Evolutionary conservation across 2,888 invertebrate species (phyloP), one percentile per base, ranked within the genome.

Genomic region (Amphipoea lucens): DNA sequence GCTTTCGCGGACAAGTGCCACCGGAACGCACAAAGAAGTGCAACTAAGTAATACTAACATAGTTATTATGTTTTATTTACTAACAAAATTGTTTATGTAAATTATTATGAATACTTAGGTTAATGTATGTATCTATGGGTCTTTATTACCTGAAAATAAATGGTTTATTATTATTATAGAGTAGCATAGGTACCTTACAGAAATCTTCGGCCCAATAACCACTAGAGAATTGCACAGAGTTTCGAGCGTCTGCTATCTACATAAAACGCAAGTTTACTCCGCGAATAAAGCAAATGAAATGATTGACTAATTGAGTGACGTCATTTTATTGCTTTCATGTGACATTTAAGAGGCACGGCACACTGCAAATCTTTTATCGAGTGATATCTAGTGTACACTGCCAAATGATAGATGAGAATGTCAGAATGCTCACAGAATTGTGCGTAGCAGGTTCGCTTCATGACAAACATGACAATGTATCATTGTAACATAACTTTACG

Each of bases 281-380:
- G 57, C 62, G 66, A 65, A 82, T 74, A 78, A 75, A 83, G 42
- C 71, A 42, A 72, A 66, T 72, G 3, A 68, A 86, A 72, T 76
- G 77, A 84, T 86, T 77, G 84, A 86, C 71, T 86, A 70, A 84
- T 84, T 70, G 65, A 51, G 29, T 82, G 84, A 84, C 84, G 87
- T 73, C 65, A 75, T 57, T 83, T 84, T 72, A 84, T 84, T 72
- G 84, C 84, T 78, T 78, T 87, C 87, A 83, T 87, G 84, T 84
- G 84, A 83, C 84, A 78, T 77, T 74, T 62, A 11, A 68, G 62
- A 74, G 5, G 62, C 45, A 78, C 51, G 62, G 68, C 63, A 68
- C 65, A 75, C 72, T 48, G 69, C 74, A 87, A 87, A 75, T 84
- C 84, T 87, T 78, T 87, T 87, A 78, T 84, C 87, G 87, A 72